Percentiles rank a stretch among this genome's conserved stretches.
These are phyloP conservation scores for Urocyon cinereoargenteus DNA, from an alignment of 2,797 vertebrate genomes.

Conservation along the genomic window DNA sequence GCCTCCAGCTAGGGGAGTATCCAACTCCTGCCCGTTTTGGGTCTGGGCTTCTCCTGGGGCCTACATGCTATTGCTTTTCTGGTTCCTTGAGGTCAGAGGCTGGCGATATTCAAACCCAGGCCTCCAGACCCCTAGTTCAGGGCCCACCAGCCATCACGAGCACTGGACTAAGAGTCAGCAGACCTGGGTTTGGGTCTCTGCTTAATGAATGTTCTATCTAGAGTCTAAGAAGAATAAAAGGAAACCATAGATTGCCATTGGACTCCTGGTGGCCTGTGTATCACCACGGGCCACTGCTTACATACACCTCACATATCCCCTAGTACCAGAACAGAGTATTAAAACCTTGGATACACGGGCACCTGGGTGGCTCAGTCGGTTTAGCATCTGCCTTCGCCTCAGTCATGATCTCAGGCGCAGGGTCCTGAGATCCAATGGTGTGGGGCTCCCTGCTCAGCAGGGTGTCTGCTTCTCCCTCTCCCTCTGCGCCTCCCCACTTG, in stretches of 20 bases:
- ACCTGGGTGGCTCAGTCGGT: too few relatives aligned
- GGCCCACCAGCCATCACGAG: conserved; percentile 66
- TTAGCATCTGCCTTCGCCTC: too few relatives aligned
- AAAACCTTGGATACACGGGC: too few relatives aligned
- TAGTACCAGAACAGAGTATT: not conserved
- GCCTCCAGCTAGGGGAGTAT: not conserved
- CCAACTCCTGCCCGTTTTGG: not conserved
- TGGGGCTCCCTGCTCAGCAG: too few relatives aligned
- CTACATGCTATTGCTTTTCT: not conserved
- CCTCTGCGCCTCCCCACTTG: too few relatives aligned
- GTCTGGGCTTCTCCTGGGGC: not conserved
- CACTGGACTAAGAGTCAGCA: conserved; percentile 78
- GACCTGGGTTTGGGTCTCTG: conserved; percentile 54
- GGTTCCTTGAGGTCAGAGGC: not conserved
- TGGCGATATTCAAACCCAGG: conserved; percentile 66
- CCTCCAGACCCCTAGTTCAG: conserved; percentile 77
- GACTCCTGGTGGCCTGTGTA: not conserved
- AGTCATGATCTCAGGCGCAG: too few relatives aligned
- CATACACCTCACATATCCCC: not conserved
- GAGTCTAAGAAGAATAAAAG: not conserved
- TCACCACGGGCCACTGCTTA: not conserved
- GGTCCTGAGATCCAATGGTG: too few relatives aligned
- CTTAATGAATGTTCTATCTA: not conserved
- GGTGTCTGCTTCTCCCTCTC: too few relatives aligned
- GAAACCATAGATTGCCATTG: too few relatives aligned